Base-by-base conservation (phyloP, 2,797 vertebrate genomes). In the Enteromius paludinosus region DNA sequence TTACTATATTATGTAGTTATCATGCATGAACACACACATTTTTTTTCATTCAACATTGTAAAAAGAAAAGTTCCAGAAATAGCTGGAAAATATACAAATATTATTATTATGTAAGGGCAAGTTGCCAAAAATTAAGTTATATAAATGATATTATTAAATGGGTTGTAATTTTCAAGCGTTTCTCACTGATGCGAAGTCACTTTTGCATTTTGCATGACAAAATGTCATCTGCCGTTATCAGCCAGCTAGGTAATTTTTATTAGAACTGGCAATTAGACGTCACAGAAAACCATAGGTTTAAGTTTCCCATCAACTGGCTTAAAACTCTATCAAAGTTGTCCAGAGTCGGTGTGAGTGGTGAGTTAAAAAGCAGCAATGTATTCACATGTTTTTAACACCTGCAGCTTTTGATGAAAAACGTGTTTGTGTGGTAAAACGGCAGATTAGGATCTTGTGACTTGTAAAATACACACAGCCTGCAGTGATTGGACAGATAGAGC, bases 401-500 rank as follows among this genome's bases (percentile, higher is more conserved):
- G 17, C 15, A 9, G 18, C 11, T 71, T 76, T 59, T 56, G 6
- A 59, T 75, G 14, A 23, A 78, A 33, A n/a, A n/a, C n/a, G 38
- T 56, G 10, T 77, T 76, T 23, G 11, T 70, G 28, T 14, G 52
- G 23, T 41, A 25, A 77, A 25, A 30, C 25, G 0, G 8, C 43
- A 80, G 62, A 70, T 85, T 71, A 71, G 38, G 20, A 72, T 70
- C 10, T 43, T 0, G 45, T 78, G 79, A 78, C 79, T 73, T 70
- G 17, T 72, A 35, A 62, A 64, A 41, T 33, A 45, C 15, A 69
- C 33, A 71, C 41, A 45, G 11, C 23, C 47, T 52, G 15, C 47
- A 23, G 73, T 70, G 61, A 69, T 66, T 84, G 71, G 59, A 73
- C 43, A 17, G 69, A 72, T 14, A 18, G n/a, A 33, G 41, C 25